Conservation (phyloP, 2,888 invertebrate genomes). For the Callinectes sapidus region DNA sequence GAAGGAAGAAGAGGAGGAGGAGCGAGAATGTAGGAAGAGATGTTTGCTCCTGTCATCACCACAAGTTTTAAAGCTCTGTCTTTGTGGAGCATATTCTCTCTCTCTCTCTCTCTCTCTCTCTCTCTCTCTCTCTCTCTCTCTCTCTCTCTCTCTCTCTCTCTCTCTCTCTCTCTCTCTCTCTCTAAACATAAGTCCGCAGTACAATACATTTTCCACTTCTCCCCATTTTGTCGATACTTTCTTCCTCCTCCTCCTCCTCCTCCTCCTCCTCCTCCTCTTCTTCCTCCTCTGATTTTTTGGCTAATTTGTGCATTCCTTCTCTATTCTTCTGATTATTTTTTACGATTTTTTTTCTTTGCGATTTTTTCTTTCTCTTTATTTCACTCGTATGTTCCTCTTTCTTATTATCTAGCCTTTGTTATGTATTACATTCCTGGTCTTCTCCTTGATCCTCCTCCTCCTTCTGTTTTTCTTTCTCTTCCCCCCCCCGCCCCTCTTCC, state of each 20-base stretch:
- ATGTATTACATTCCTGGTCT: not conserved
- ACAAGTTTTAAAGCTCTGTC: not conserved
- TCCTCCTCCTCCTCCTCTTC: too few relatives aligned
- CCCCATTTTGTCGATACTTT: too few relatives aligned
- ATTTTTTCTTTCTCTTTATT: not conserved
- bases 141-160: slow-evolving; percentile 1
- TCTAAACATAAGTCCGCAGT: not conserved
- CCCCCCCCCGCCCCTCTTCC: not conserved
- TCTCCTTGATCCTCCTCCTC: not conserved
- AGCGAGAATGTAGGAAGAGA: not conserved
- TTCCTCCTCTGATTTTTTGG: too few relatives aligned
- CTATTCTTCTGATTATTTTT: too few relatives aligned
- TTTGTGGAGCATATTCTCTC: not conserved
- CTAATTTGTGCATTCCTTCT: too few relatives aligned
- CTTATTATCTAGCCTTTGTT: not conserved
- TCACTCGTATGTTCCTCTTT: not conserved
- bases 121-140: slow-evolving; percentile 1
- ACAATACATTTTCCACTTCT: too few relatives aligned
- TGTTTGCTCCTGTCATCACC: not conserved
- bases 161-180: not conserved
- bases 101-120: not conserved
- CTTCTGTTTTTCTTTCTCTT: not conserved
- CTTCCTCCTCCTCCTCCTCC: too few relatives aligned
- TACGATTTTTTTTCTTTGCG: not conserved
- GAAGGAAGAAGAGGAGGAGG: not conserved